Conservation (phyloP, 1,140 invertebrate species). For the Euglossa dilemma region DNA sequence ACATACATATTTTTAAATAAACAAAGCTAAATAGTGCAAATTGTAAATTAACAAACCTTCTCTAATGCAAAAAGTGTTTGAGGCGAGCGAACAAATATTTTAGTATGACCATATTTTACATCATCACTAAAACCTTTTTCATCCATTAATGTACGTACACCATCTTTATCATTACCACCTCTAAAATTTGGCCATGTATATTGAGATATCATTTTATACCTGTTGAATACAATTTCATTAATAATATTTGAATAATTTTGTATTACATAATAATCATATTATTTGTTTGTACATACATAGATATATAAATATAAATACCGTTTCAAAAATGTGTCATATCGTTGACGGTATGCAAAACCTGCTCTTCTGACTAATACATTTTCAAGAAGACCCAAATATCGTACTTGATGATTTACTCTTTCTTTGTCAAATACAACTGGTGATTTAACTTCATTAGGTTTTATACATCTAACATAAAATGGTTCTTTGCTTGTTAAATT, state of each 20-base stretch:
- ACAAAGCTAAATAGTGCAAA: not conserved
- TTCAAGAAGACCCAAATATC: conserved; percentile 95
- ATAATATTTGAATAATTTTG: not conserved
- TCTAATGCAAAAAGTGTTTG: conserved; percentile 95
- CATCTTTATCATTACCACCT: conserved; percentile 89
- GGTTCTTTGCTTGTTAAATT: conserved; percentile 96
- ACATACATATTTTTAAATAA: not conserved
- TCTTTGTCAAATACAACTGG: conserved; percentile 90
- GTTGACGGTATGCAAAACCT: conserved; percentile 95
- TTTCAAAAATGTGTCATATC: conserved; percentile 93
- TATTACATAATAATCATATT: not conserved
- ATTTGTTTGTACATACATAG: not conserved
- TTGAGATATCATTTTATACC: conserved; percentile 97
- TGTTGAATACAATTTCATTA: conserved; percentile 73
- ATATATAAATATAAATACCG: conserved; percentile 81
- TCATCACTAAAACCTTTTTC: conserved; percentile 91
- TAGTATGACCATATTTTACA: conserved; percentile 96
- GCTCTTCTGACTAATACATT: conserved; percentile 96
- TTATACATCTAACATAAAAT: conserved; percentile 98
- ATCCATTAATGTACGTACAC: conserved; percentile 91
- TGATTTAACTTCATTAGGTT: conserved; percentile 97
- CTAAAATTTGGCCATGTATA: conserved; percentile 97
- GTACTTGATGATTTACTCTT: conserved; percentile 94
- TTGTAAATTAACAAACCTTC: conserved; percentile 81
- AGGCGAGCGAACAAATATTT: conserved; percentile 96